Conservation (phyloP, 2,888 invertebrate genomes). For the Stegana nigrithorax region DNA sequence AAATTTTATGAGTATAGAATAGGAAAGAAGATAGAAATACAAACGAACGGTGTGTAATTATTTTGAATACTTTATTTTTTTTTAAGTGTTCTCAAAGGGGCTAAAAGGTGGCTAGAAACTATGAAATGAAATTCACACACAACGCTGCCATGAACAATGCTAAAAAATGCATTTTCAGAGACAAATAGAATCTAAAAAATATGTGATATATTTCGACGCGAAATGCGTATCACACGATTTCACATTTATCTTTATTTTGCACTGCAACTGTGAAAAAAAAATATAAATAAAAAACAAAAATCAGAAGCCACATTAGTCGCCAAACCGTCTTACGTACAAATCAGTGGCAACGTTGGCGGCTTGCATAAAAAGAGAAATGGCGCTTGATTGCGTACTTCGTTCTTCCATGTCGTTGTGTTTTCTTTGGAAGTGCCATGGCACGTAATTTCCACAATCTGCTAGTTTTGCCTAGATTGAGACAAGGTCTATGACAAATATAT, state of each 20-base stretch:
- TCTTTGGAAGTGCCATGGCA: background rate
- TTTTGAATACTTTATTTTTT: too few species aligned
- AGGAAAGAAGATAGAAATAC: too few species aligned
- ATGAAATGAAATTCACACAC: too few species aligned
- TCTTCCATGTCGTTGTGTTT: background rate
- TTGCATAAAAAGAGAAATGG: background rate
- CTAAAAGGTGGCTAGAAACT: too few species aligned
- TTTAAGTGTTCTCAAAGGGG: too few species aligned
- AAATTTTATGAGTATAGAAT: too few species aligned
- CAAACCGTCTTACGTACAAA: constrained; percentile 47
- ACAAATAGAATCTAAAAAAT: too few species aligned
- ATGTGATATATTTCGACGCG: too few species aligned
- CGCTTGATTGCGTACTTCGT: background rate
- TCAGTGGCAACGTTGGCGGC: constrained; percentile 34
- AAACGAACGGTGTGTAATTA: too few species aligned
- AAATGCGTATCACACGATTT: constrained; percentile 42
- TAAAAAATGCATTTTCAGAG: too few species aligned
- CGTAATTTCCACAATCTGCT: constrained; percentile 46
- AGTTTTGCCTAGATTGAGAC: constrained; percentile 50
- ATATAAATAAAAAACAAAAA: constrained; percentile 34
- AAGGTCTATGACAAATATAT: constrained; percentile 16
- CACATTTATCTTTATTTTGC: constrained; percentile 63
- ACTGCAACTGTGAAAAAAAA: constrained; percentile 40
- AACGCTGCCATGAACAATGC: too few species aligned
- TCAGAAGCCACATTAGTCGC: constrained; percentile 39